Evolutionary conservation across 2,797 vertebrate genomes (phyloP), one percentile per base, ranked within the genome.

Genomic region (Chiloscyllium punctatum): DNA sequence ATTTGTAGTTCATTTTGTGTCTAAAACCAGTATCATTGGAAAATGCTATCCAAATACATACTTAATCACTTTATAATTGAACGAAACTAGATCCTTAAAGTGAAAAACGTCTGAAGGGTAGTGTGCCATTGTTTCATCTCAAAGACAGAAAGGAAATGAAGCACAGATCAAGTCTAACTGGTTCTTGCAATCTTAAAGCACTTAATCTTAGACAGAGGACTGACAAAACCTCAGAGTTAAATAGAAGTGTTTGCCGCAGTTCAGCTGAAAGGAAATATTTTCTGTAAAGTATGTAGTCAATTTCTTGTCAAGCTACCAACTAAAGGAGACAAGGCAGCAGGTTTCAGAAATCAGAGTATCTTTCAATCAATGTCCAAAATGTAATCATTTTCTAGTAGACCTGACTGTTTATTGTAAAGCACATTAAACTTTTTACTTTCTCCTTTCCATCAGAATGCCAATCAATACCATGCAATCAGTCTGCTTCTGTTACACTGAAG

Each of bases 331-430:
- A 92, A 68, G 90, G 62, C 90, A 42, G 62, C 37, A 27, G 21
- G 66, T 92, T 69, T 92, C 37, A 69, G 90, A 69, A 92, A 42
- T 69, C 66, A 68, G 62, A 68, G n/a, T 42, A 69, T 69, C 66
- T 42, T 92, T 92, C 90, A 92, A 92, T 92, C 90, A 92, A 42
- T 92, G 90, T 68, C 90, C 90, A 92, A n/a, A 92, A 92, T 69
- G n/a, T 92, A 92, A 92, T 69, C 62, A 69, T 92, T 92, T 92
- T 69, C 90, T 23, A 23, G n/a, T 37, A 69, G 90, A 23, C 90
- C 66, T 92, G n/a, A 92, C 33, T 42, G 23, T 42, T 66, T 69
- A 69, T 68, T 92, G 62, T 37, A 92, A 69, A 2, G 66, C 37
- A 37, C 62, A 69, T 92, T 92, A 92, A 42, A 69, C 42, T 92